Percentiles rank a stretch among this genome's conserved stretches.
These are phyloP conservation scores for Papilio gigon DNA, from an alignment of 2,888 invertebrate genomes.

Conservation along the genomic window DNA sequence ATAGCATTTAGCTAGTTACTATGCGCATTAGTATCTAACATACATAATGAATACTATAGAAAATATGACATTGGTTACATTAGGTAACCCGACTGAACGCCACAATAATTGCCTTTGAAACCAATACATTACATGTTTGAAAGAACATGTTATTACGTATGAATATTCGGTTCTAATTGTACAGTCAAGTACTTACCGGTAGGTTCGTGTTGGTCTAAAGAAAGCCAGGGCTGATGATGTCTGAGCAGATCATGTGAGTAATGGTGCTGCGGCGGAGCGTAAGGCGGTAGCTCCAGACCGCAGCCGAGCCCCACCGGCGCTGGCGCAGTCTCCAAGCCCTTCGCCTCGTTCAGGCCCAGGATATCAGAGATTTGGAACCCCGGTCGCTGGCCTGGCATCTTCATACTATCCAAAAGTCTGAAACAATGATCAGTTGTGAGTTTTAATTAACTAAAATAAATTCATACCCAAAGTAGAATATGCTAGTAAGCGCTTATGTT, in stretches of 20 bases:
- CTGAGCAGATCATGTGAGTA: conserved; percentile 73
- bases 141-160: too few relatives aligned
- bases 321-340: conserved; percentile 69
- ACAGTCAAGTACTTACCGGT: conserved; percentile 56
- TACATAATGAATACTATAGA: too few relatives aligned
- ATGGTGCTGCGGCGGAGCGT: conserved; percentile 68
- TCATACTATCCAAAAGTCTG: conserved; percentile 92
- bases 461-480: not conserved
- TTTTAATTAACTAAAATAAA: not conserved
- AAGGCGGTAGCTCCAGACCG: conserved; percentile 69
- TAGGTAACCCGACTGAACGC: too few relatives aligned
- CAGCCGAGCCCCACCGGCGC: conserved; percentile 60
- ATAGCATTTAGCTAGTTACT: too few relatives aligned
- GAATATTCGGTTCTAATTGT: conserved; percentile 1
- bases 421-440: conserved; percentile 39
- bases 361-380: conserved; percentile 97
- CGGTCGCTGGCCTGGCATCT: conserved; percentile 89
- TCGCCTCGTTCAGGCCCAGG: conserved; percentile 91
- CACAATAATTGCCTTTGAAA: too few relatives aligned
- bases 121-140: too few relatives aligned
- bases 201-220: conserved; percentile 72
- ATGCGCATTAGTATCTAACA: too few relatives aligned
- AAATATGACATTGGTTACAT: too few relatives aligned
- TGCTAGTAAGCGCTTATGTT: too few relatives aligned
- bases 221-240: conserved; percentile 76